Percentiles rank a stretch among this genome's conserved stretches.
These are phyloP conservation scores for Oxystoma pomonae DNA, from an alignment of 2,888 invertebrate species.

Conservation along the genomic window DNA sequence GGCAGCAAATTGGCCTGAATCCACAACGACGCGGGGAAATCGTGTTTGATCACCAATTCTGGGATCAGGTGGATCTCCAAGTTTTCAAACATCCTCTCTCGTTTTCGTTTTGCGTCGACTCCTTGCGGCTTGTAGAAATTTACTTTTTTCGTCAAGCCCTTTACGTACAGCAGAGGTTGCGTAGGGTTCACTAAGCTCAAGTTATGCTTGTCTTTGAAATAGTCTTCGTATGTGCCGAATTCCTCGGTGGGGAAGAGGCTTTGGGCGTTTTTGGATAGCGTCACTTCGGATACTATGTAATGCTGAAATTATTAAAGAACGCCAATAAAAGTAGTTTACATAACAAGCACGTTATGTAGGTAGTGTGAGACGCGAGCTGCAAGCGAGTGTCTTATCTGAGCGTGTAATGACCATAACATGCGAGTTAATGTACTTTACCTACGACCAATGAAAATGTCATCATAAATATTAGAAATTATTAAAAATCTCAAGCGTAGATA, in stretches of 20 bases:
- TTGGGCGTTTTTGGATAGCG: conserved; percentile 59
- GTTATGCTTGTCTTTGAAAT: conserved; percentile 72
- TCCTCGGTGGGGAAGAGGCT: conserved; percentile 63
- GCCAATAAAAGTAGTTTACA: too few relatives aligned
- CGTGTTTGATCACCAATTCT: conserved; percentile 74
- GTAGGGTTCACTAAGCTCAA: conserved; percentile 57
- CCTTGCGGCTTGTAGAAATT: conserved; percentile 59
- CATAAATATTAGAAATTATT: too few relatives aligned
- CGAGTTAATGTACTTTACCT: too few relatives aligned
- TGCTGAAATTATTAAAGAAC: too few relatives aligned
- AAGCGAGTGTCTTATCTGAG: too few relatives aligned
- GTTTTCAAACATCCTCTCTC: conserved; percentile 51
- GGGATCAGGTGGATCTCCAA: conserved; percentile 73
- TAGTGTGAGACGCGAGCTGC: too few relatives aligned
- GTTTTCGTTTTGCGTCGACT: conserved; percentile 41
- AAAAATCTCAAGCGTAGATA: too few relatives aligned
- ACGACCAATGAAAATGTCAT: too few relatives aligned
- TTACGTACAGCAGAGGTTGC: conserved; percentile 81
- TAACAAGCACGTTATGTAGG: too few relatives aligned
- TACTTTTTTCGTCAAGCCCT: conserved; percentile 56
- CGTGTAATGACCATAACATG: too few relatives aligned
- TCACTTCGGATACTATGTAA: conserved; percentile 69
- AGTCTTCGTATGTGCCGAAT: conserved; percentile 64
- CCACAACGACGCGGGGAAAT: conserved; percentile 75
- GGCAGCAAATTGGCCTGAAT: conserved; percentile 81